Conservation (phyloP, 2,888 invertebrate species). For the Oegoconia quadripuncta region DNA sequence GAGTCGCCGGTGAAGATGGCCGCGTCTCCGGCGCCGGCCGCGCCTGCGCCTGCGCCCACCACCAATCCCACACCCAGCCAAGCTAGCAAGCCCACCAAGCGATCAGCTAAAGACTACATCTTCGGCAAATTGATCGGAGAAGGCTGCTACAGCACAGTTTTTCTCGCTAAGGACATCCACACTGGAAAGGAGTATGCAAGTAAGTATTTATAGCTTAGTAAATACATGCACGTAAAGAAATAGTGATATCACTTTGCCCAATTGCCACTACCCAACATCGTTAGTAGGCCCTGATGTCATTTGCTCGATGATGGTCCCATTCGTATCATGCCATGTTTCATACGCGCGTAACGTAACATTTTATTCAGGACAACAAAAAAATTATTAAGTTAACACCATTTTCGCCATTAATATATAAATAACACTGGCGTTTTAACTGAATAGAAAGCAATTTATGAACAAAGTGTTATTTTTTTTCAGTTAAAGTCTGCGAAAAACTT, state of each 20-base stretch:
- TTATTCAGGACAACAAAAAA: too few relatives aligned
- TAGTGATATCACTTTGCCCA: too few relatives aligned
- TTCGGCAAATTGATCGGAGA: slow-evolving; percentile 98
- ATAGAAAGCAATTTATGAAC: too few relatives aligned
- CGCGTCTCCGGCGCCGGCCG: slow-evolving; percentile 65
- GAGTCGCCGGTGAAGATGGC: slow-evolving; percentile 75
- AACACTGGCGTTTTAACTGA: too few relatives aligned
- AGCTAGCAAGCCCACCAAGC: slow-evolving; percentile 76
- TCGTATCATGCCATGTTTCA: neutral
- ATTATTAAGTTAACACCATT: too few relatives aligned
- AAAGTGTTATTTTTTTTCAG: slow-evolving; percentile 82
- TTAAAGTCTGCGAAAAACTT: slow-evolving; percentile 98
- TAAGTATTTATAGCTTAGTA: slow-evolving; percentile 72
- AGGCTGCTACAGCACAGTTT: slow-evolving; percentile 98
- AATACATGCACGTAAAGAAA: too few relatives aligned
- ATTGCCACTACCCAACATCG: neutral
- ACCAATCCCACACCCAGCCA: slow-evolving; percentile 66
- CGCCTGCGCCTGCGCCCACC: slow-evolving; percentile 56
- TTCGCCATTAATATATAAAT: too few relatives aligned
- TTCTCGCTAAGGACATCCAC: slow-evolving; percentile 94
- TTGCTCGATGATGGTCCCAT: too few relatives aligned
- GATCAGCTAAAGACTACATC: slow-evolving; percentile 92
- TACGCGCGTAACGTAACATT: neutral
- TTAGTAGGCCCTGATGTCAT: slow-evolving; percentile 1
- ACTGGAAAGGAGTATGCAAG: slow-evolving; percentile 96